Percentiles rank a stretch among this genome's conserved stretches.
Evolutionary conservation across 2,113 vertebrate species (phyloP).

Genomic region (Eurypyga helias): DNA sequence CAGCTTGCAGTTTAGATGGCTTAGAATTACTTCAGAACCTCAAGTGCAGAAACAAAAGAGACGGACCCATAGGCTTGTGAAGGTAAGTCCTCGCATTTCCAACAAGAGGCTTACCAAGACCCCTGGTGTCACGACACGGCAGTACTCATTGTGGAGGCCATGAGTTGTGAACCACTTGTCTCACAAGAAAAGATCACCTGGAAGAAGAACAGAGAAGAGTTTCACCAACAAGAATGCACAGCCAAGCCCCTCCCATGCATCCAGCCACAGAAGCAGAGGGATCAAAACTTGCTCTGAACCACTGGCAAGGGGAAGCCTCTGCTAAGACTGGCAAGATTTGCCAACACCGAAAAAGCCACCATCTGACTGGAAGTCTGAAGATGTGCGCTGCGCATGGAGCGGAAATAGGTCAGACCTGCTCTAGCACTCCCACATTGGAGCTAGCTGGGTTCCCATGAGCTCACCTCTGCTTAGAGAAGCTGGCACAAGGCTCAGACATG

Average conservation of each 20-base stretch:
- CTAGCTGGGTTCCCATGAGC: background rate
- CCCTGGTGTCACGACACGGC: conserved; percentile 81
- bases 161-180: conserved; percentile 51
- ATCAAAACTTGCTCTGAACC: background rate
- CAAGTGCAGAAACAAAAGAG: background rate
- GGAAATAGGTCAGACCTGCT: conserved; percentile 2
- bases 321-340: background rate
- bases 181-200: conserved; percentile 71
- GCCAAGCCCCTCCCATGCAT: background rate
- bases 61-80: background rate
- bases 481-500: background rate
- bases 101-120: conserved; percentile 75
- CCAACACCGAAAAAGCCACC: background rate
- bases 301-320: background rate
- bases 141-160: conserved; percentile 74
- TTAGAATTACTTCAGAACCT: background rate
- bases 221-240: background rate
- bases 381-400: background rate
- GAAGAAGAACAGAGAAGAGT: background rate
- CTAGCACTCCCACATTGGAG: background rate
- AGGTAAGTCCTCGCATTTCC: background rate
- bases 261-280: background rate
- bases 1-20: background rate
- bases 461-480: background rate
- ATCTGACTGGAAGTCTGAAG: background rate